phyloP scores from a whole-genome alignment of 2,888 invertebrate species.

The Acleris cristana region DNA sequence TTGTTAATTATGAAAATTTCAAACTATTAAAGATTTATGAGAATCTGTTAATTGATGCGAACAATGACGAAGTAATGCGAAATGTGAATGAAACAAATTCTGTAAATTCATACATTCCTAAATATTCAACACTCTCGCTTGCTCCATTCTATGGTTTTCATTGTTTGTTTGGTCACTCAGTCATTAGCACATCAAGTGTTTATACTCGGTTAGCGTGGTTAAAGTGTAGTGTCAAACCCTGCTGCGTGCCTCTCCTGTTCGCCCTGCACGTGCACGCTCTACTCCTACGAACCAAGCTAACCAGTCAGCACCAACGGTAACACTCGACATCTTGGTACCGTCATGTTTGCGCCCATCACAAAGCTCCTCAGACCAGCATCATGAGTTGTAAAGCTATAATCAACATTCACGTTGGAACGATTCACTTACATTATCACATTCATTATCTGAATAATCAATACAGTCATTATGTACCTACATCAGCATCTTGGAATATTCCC shows the following conservation, averaged over 20 bases:
- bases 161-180: constrained; percentile 48
- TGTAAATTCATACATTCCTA: constrained; percentile 30
- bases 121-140: constrained; percentile 43
- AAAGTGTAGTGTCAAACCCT: constrained; percentile 54
- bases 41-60: constrained; percentile 33
- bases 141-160: constrained; percentile 46
- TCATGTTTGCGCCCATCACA: constrained; percentile 45
- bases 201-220: constrained; percentile 40
- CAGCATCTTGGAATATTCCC: constrained; percentile 71
- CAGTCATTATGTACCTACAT: constrained; percentile 56
- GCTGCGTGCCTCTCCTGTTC: constrained; percentile 59
- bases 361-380: constrained; percentile 49
- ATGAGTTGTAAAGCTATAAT: constrained; percentile 64
- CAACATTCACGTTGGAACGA: constrained; percentile 62
- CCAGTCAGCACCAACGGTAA: constrained; percentile 70
- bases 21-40: constrained; percentile 58
- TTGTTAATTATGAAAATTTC: constrained; percentile 45
- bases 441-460: constrained; percentile 67
- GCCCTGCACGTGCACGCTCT: constrained; percentile 52
- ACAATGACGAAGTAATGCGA: constrained; percentile 16
- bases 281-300: constrained; percentile 41
- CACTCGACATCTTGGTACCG: constrained; percentile 59
- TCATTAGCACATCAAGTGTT: constrained; percentile 36
- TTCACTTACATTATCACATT: constrained; percentile 77
- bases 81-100: constrained; percentile 19